Conservation (phyloP, 1,140 invertebrate species). For the Ridgeia piscesae region DNA sequence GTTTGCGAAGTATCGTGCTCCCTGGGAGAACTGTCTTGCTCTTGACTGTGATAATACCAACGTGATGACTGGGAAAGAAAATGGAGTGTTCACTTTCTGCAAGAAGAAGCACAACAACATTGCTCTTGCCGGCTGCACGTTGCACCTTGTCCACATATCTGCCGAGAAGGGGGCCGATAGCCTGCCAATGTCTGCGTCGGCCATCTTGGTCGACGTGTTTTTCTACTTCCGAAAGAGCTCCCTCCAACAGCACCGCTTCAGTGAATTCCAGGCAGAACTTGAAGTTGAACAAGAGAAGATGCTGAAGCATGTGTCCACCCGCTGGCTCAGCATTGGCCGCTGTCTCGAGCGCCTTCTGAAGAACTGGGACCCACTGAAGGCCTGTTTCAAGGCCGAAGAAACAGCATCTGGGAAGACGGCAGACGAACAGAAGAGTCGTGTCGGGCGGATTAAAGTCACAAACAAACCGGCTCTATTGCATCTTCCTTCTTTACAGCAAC, state of each 20-base stretch:
- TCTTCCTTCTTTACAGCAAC: not conserved
- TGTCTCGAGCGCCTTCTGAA: slow-evolving; percentile 28
- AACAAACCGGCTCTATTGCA: slow-evolving; percentile 17
- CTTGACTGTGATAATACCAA: slow-evolving; percentile 39
- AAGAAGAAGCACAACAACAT: slow-evolving; percentile 22
- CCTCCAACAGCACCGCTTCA: slow-evolving; percentile 27
- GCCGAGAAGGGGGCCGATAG: slow-evolving; percentile 30
- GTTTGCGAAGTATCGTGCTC: slow-evolving; percentile 25
- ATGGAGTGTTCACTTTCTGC: slow-evolving; percentile 32
- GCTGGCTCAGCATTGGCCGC: slow-evolving; percentile 33
- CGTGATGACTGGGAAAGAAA: slow-evolving; percentile 33
- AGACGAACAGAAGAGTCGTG: not conserved
- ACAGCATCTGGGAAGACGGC: not conserved
- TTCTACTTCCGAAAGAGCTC: slow-evolving; percentile 35
- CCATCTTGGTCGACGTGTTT: slow-evolving; percentile 34
- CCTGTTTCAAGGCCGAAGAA: slow-evolving; percentile 26
- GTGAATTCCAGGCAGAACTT: slow-evolving; percentile 28
- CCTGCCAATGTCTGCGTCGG: slow-evolving; percentile 14
- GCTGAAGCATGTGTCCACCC: slow-evolving; percentile 34
- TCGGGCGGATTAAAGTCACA: slow-evolving; percentile 7
- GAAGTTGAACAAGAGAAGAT: slow-evolving; percentile 32
- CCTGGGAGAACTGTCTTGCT: slow-evolving; percentile 36
- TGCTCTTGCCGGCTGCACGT: slow-evolving; percentile 30
- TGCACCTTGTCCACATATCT: slow-evolving; percentile 32
- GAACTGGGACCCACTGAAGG: slow-evolving; percentile 29